phyloP scores from a whole-genome alignment of 2,888 invertebrate species.

The Aphodius sticticus region DNA sequence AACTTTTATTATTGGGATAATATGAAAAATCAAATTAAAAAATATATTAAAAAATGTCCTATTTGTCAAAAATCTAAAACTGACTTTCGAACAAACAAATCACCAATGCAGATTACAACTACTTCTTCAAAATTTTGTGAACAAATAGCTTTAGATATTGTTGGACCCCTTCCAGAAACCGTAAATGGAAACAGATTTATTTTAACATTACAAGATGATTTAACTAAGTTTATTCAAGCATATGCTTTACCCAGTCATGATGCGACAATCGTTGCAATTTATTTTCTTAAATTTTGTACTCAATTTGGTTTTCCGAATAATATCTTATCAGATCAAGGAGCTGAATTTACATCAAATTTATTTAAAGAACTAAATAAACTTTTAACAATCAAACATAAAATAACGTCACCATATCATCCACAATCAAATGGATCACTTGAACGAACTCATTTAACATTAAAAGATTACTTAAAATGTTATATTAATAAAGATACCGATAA shows the following conservation, averaged over 20 bases:
- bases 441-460: conserved; percentile 47
- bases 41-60: conserved; percentile 46
- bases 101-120: conserved; percentile 42
- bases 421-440: conserved; percentile 48
- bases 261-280: conserved; percentile 48
- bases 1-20: conserved; percentile 44
- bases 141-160: conserved; percentile 51
- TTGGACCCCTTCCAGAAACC: conserved; percentile 50
- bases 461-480: conserved; percentile 43
- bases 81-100: conserved; percentile 33
- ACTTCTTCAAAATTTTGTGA: conserved; percentile 38
- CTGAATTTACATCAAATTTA: conserved; percentile 33
- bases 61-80: conserved; percentile 45
- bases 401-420: conserved; percentile 43
- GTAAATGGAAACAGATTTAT: conserved; percentile 50
- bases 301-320: conserved; percentile 31
- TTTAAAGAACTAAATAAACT: conserved; percentile 36
- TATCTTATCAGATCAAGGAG: conserved; percentile 30
- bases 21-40: conserved; percentile 47
- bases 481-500: conserved; percentile 29
- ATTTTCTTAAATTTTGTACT: conserved; percentile 29
- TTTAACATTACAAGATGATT: conserved; percentile 53
- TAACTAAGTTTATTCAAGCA: conserved; percentile 52
- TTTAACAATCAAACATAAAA: conserved; percentile 26
- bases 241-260: conserved; percentile 50